Percentiles rank a stretch among this genome's conserved stretches.
Evolutionary conservation across 2,888 invertebrate species (phyloP).

Genomic region (Xiphydria camelus): DNA sequence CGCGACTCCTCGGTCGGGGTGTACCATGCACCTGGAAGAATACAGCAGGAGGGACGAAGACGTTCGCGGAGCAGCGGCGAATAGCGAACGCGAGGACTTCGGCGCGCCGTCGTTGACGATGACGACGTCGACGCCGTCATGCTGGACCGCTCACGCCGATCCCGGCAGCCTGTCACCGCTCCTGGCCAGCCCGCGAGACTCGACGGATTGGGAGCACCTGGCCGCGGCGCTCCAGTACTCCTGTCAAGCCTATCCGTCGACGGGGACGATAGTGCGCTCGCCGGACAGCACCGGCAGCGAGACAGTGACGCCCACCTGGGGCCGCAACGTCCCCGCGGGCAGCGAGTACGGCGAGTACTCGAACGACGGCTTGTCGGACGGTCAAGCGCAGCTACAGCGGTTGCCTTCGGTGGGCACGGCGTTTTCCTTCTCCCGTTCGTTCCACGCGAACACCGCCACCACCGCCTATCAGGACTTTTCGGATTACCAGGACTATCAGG

Average conservation of each 20-base stretch:
- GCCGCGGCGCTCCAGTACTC: slow-evolving; percentile 42
- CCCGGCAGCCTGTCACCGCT: slow-evolving; percentile 26
- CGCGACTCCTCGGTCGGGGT: not conserved
- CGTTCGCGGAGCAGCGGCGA: slow-evolving; percentile 2
- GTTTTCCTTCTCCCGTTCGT: slow-evolving; percentile 45
- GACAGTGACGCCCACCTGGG: slow-evolving; percentile 40
- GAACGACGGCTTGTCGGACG: slow-evolving; percentile 23
- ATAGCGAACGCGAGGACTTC: slow-evolving; percentile 27
- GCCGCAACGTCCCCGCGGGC: slow-evolving; percentile 20
- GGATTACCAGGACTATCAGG: slow-evolving; percentile 16
- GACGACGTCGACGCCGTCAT: slow-evolving; percentile 23
- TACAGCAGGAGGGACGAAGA: slow-evolving; percentile 27
- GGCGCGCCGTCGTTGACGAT: slow-evolving; percentile 17
- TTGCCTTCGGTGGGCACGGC: slow-evolving; percentile 46
- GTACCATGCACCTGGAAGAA: slow-evolving; percentile 41
- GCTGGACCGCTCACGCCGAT: slow-evolving; percentile 36
- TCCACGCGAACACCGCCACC: slow-evolving; percentile 34
- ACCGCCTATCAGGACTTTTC: slow-evolving; percentile 15
- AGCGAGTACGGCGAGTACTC: slow-evolving; percentile 37
- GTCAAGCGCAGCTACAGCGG: slow-evolving; percentile 20
- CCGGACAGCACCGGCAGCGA: slow-evolving; percentile 44
- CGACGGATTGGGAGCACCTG: slow-evolving; percentile 42
- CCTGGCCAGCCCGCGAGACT: slow-evolving; percentile 21
- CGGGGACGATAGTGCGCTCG: slow-evolving; percentile 20
- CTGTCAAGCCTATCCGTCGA: slow-evolving; percentile 19